Evolutionary conservation across 2,888 invertebrate species (phyloP).

Genomic region (Chrysina gloriosa): DNA sequence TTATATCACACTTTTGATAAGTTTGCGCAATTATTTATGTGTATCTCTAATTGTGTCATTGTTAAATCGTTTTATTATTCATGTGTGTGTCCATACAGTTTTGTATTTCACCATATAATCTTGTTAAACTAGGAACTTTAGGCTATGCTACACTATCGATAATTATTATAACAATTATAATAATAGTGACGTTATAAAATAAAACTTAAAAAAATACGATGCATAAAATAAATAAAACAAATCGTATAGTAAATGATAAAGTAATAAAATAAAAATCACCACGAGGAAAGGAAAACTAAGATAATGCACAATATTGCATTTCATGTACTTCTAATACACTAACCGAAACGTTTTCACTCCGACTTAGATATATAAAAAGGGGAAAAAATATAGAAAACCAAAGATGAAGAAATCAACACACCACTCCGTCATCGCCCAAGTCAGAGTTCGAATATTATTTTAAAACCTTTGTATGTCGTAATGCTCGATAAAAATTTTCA

Average conservation of each 20-base stretch:
- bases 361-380: not conserved
- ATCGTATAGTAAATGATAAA: slow-evolving; percentile 21
- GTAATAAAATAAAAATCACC: slow-evolving; percentile 7
- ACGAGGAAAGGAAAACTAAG: not conserved
- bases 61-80: not conserved
- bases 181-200: slow-evolving; percentile 25
- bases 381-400: not conserved
- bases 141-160: slow-evolving; percentile 34
- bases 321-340: not conserved
- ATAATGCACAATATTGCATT: slow-evolving; percentile 29
- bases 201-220: slow-evolving; percentile 25
- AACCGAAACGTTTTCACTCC: slow-evolving; percentile 11
- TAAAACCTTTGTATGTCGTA: slow-evolving; percentile 15
- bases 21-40: too few relatives aligned
- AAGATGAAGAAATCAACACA: not conserved
- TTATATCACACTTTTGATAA: too few relatives aligned
- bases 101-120: slow-evolving; percentile 13
- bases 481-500: slow-evolving; percentile 16
- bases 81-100: not conserved
- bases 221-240: slow-evolving; percentile 32
- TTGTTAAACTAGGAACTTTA: slow-evolving; percentile 42
- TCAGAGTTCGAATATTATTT: slow-evolving; percentile 28
- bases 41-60: not conserved
- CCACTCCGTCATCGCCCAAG: slow-evolving; percentile 27
- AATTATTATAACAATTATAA: slow-evolving; percentile 12